Base-by-base conservation (phyloP, 2,888 invertebrate genomes). In the Petrolisthes cinctipes region DNA sequence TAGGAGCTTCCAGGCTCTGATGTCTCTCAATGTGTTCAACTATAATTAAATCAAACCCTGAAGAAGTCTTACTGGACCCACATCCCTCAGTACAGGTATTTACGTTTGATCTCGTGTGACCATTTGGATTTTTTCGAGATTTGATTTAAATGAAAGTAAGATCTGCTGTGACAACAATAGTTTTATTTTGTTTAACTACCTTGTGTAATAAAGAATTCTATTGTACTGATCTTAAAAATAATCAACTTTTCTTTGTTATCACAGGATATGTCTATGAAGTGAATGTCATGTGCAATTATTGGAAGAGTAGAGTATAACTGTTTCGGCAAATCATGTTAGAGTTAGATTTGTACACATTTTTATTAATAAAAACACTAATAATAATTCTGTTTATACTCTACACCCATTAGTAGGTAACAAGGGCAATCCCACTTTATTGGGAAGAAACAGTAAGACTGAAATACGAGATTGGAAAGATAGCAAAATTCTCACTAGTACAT, bases 341-440 rank as follows among this genome's bases (percentile, higher is more conserved):
- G 75, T 68, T 83, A 83, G 83, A 83, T 83, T 83, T 83, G 76
- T 83, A 83, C 83, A 83, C 83, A 83, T 61, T 83, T 83, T 83
- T 83, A 83, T 83, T 75, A 83, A 83, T 83, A 83, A 83, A 83
- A 37, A 83, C 76, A 83, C 57, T 56, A 76, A 37, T 37, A 37
- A 37, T 37, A 37, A 37, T 37, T 37, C 37, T 37, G 37, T 37
- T 37, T 37, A 37, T 37, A 37, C 37, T 37, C 37, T 37, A 37
- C 37, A 37, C 37, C 37, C 37, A 1, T 37, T 37, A 37, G 37
- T 37, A 37, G 37, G 37, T 1, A 37, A 37, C 37, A 37, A 37
- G 2, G 37, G 37, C 37, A 37, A 37, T 37, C 37, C 37, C 37
- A 37, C 1, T 37, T 37, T 37, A 37, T 37, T 37, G 37, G 37